Evolutionary conservation across 2,888 invertebrate species (phyloP), one percentile per base, ranked within the genome.

Genomic region (Cantharis nigra): DNA sequence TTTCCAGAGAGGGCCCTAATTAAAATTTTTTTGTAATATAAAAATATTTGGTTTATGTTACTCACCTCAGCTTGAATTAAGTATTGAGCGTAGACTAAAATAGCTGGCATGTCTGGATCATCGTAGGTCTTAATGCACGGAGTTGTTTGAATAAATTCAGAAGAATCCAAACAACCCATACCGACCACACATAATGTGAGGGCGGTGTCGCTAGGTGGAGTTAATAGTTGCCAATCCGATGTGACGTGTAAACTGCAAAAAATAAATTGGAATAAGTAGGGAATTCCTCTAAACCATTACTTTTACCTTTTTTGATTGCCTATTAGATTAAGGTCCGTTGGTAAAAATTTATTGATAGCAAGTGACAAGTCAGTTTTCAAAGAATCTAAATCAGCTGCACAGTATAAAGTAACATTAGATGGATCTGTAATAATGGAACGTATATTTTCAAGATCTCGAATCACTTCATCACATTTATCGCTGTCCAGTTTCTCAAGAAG

Each of bases 1-100:
- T 72, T 93, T 92, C 96, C 96, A 97, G 93, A 97, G 93, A 23
- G 97, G 96, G 71, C 97, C 97, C 94, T 94, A 87, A 30, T 14
- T 65, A 65, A 9, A 30, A 30, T 3, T 0, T 10, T 2, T n/a
- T 9, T 33, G 7, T 67, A 26, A 23, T 11, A 2, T n/a, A n/a
- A n/a, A 67, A 7, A 13, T 33, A 13, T 33, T 33, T 0, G 10
- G 2, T 3, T 49, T 7, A 7, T 49, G n/a, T 49, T 69, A n/a
- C 83, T 84, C 86, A 94, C 95, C 91, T 97, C 97, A 0, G 94
- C 90, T 88, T 97, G 97, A 9, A 93, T 94, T 83, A 97, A 92
- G 89, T 97, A 98, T 89, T 97, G 95, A 80, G 97, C 90, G 80
- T 94, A 94, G 30, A 97, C 93, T 82, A 93, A 89, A 28, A 97